Evolutionary conservation across 2,888 invertebrate species (phyloP).

Genomic region (Helleia helle): DNA sequence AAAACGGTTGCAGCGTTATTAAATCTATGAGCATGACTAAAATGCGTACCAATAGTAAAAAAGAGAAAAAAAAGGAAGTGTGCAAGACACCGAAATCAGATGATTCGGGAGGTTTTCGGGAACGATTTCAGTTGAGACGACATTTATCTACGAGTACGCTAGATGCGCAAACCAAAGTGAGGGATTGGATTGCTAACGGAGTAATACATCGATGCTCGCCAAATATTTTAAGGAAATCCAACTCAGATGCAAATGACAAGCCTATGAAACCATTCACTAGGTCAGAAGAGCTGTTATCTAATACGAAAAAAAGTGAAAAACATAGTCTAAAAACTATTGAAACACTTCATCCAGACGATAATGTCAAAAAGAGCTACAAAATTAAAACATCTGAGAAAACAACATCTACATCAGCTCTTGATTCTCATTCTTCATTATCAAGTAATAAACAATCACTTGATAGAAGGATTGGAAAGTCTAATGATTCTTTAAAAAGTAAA

Average conservation of each 20-base stretch:
- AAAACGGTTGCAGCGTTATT: constrained; percentile 74
- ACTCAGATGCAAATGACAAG: constrained; percentile 47
- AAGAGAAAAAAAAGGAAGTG: constrained; percentile 68
- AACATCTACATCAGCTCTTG: constrained; percentile 60
- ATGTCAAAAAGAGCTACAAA: constrained; percentile 32
- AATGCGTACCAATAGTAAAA: constrained; percentile 66
- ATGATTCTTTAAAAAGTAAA: constrained; percentile 58
- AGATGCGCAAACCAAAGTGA: constrained; percentile 89
- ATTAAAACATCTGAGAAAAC: constrained; percentile 61
- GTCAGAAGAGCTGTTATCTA: constrained; percentile 60
- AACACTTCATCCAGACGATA: constrained; percentile 28
- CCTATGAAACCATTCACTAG: constrained; percentile 51
- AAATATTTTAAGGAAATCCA: constrained; percentile 73
- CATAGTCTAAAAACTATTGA: constrained; percentile 32
- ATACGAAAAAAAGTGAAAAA: constrained; percentile 38
- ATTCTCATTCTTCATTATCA: constrained; percentile 53
- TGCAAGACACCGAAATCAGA: constrained; percentile 73
- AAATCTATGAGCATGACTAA: constrained; percentile 70
- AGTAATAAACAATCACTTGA: constrained; percentile 47
- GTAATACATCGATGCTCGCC: constrained; percentile 83
- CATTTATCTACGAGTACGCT: constrained; percentile 87
- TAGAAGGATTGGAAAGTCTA: constrained; percentile 50
- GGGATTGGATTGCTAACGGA: constrained; percentile 89
- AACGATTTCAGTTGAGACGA: constrained; percentile 77
- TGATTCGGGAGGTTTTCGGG: constrained; percentile 71